A percentile compares a stretch with the other conserved stretches of the same genome.
Evolutionary conservation across 2,888 invertebrate genomes (phyloP).

Genomic region (Mesoligia furuncula): DNA sequence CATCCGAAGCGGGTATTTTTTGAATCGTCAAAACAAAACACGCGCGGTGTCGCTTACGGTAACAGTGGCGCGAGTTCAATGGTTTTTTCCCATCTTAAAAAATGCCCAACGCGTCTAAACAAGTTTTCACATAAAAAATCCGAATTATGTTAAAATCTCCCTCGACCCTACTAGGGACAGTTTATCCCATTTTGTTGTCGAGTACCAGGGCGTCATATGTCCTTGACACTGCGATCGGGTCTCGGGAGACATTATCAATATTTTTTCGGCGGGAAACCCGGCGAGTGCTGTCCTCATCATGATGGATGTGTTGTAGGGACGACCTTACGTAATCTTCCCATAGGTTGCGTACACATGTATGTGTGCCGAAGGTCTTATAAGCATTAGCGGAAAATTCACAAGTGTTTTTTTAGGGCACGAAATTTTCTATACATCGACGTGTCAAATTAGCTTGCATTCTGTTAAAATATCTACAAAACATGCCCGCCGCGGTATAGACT

Average conservation of each 20-base stretch:
- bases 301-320: slow-evolving; percentile 62
- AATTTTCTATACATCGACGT: not conserved
- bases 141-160: slow-evolving; percentile 11
- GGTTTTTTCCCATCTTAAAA: no score
- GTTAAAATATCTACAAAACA: not conserved
- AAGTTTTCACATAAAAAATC: no score
- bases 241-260: slow-evolving; percentile 62
- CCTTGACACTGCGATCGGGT: slow-evolving; percentile 60
- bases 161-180: slow-evolving; percentile 21
- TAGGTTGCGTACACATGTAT: slow-evolving; percentile 29
- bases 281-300: slow-evolving; percentile 54
- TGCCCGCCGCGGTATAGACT: not conserved
- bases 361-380: slow-evolving; percentile 15
- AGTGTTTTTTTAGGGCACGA: not conserved
- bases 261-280: slow-evolving; percentile 58
- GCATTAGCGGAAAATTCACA: slow-evolving; percentile 2
- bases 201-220: slow-evolving; percentile 60
- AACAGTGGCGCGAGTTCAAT: no score
- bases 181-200: slow-evolving; percentile 54
- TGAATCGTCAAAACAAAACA: no score
- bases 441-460: not conserved
- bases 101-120: no score
- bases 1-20: no score
- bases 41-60: no score
- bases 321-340: slow-evolving; percentile 40